Percentiles rank a stretch among this genome's conserved stretches.
Conservation (phyloP, 2,888 invertebrate genomes). For the Odontocerum albicorne region DNA sequence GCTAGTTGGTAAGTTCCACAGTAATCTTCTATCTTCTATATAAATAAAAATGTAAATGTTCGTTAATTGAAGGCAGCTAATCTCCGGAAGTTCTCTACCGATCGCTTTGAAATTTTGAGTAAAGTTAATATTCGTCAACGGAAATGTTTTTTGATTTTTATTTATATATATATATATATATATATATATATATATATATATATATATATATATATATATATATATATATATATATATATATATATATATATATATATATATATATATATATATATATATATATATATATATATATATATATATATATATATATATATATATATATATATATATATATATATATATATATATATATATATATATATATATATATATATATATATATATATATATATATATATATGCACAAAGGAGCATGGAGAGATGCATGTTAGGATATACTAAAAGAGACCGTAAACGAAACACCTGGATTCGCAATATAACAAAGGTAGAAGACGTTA, state of each 20-base stretch:
- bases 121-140: too few relatives aligned
- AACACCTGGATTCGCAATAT: too few relatives aligned
- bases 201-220: not conserved
- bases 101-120: too few relatives aligned
- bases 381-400: not conserved
- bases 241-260: not conserved
- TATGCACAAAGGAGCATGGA: too few relatives aligned
- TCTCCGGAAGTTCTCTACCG: too few relatives aligned
- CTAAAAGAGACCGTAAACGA: too few relatives aligned
- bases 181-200: not conserved
- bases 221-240: not conserved
- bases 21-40: too few relatives aligned
- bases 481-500: too few relatives aligned
- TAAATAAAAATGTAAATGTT: too few relatives aligned
- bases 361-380: not conserved
- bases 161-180: not conserved
- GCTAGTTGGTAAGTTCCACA: too few relatives aligned
- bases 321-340: not conserved
- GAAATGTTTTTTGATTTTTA: not conserved
- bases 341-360: not conserved
- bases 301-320: not conserved
- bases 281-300: not conserved
- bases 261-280: not conserved
- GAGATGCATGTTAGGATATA: too few relatives aligned
- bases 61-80: too few relatives aligned